Evolutionary conservation across 2,113 vertebrate genomes (phyloP).

Genomic region (Stigmatopora nigra): DNA sequence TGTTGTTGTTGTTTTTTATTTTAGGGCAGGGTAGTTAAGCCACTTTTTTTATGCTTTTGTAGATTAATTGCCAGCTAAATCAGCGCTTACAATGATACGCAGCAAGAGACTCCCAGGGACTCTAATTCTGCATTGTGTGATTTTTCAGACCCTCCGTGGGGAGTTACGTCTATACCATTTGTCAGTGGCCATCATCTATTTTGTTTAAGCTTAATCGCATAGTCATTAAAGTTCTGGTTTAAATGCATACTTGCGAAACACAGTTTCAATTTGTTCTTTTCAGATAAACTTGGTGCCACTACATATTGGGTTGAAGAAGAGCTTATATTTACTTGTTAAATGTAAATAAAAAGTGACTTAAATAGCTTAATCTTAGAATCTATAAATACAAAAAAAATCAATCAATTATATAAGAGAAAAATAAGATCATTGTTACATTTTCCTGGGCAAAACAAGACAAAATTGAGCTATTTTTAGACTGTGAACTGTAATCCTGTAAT

Average conservation of each 20-base stretch:
- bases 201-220: constrained; percentile 37
- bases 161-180: constrained; percentile 38
- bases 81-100: constrained; percentile 39
- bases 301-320: background rate
- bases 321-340: background rate
- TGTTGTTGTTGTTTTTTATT: constrained; percentile 64
- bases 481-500: background rate
- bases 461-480: too few relatives aligned
- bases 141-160: constrained; percentile 44
- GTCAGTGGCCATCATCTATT: constrained; percentile 30
- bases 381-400: background rate
- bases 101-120: constrained; percentile 25
- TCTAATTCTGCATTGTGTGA: constrained; percentile 35
- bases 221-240: constrained; percentile 33
- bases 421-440: too few relatives aligned
- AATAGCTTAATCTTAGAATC: background rate
- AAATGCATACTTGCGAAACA: constrained; percentile 11
- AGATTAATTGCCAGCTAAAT: constrained; percentile 66
- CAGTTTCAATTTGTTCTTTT: background rate
- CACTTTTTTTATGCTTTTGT: constrained; percentile 48
- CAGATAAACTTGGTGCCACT: background rate
- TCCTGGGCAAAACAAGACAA: too few relatives aligned
- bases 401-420: too few relatives aligned
- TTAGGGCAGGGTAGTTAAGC: constrained; percentile 67
- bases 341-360: background rate